phyloP scores from a whole-genome alignment of 2,113 vertebrate species.

The Notothenia rossii region DNA sequence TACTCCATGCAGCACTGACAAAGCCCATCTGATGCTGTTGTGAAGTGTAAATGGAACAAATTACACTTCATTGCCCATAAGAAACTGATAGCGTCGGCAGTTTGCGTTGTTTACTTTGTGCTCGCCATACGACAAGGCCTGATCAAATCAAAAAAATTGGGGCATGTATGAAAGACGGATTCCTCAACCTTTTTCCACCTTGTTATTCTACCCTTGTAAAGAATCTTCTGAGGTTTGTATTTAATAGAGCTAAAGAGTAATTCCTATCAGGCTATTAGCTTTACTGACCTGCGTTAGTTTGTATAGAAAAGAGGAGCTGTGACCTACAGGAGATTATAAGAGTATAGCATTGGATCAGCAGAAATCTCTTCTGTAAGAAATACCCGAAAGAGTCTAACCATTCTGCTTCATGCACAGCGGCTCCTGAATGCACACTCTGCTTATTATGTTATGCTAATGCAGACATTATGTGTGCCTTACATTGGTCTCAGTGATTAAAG shows the following conservation, averaged over 20 bases:
- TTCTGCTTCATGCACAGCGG: slow-evolving; percentile 71
- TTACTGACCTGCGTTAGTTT: slow-evolving; percentile 25
- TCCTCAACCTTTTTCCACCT: background rate
- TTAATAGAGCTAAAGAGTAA: slow-evolving; percentile 10
- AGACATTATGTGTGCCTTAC: slow-evolving; percentile 74
- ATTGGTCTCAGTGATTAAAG: slow-evolving; percentile 72
- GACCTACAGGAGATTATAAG: slow-evolving; percentile 18
- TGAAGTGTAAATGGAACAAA: slow-evolving; percentile 99
- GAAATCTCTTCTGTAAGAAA: slow-evolving; percentile 45
- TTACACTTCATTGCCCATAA: slow-evolving; percentile 98
- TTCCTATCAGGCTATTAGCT: slow-evolving; percentile 4
- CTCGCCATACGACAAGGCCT: slow-evolving; percentile 92
- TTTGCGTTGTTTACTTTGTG: slow-evolving; percentile 99
- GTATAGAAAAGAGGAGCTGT: background rate
- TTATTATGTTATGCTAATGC: slow-evolving; percentile 77
- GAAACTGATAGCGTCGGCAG: slow-evolving; percentile 99
- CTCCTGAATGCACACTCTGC: slow-evolving; percentile 63
- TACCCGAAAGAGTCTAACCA: slow-evolving; percentile 61
- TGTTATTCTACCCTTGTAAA: background rate
- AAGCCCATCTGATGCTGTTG: slow-evolving; percentile 99
- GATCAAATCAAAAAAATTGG: slow-evolving; percentile 95
- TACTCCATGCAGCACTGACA: slow-evolving; percentile 99
- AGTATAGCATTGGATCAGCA: slow-evolving; percentile 51
- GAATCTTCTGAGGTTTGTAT: background rate
- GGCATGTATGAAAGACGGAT: slow-evolving; percentile 77